Percentiles rank a stretch among this genome's conserved stretches.
Conservation (phyloP, 2,113 vertebrate genomes). For the Ptilonorhynchus violaceus region DNA sequence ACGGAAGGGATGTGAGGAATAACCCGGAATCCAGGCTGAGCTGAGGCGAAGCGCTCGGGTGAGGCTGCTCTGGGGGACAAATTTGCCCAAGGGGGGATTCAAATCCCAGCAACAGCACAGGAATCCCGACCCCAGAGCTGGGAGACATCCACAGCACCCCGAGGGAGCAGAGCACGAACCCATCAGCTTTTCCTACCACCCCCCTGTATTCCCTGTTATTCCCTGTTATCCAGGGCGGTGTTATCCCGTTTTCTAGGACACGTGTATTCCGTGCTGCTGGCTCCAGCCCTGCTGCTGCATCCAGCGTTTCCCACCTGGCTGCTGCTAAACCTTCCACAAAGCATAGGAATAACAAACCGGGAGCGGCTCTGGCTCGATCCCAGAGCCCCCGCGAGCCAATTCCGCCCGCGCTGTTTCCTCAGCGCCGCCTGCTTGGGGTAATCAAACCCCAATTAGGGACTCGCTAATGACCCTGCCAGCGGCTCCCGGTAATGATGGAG, state of each 20-base stretch:
- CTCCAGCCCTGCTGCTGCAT: not conserved
- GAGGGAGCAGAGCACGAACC: not conserved
- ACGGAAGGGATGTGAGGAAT: not conserved
- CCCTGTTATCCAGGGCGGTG: not conserved
- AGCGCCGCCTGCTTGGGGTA: not conserved
- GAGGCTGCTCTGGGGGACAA: not conserved
- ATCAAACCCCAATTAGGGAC: not conserved
- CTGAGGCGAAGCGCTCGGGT: not conserved
- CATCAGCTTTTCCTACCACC: not conserved
- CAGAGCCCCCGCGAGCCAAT: not conserved
- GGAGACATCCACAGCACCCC: not conserved
- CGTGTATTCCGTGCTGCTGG: accelerated
- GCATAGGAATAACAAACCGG: not conserved
- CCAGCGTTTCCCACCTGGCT: not conserved
- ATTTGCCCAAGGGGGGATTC: not conserved
- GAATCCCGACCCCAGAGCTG: not conserved
- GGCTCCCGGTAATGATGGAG: not conserved
- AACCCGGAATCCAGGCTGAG: not conserved
- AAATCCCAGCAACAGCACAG: not conserved
- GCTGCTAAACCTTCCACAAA: not conserved
- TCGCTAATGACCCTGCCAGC: not conserved
- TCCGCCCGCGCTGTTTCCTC: not conserved
- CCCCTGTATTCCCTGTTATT: not conserved
- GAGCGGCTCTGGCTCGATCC: not conserved
- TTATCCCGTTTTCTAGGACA: not conserved